A percentile compares a stretch with the other conserved stretches of the same genome.
Conservation (phyloP, 2,113 vertebrate species). For the Gila orcuttii region DNA sequence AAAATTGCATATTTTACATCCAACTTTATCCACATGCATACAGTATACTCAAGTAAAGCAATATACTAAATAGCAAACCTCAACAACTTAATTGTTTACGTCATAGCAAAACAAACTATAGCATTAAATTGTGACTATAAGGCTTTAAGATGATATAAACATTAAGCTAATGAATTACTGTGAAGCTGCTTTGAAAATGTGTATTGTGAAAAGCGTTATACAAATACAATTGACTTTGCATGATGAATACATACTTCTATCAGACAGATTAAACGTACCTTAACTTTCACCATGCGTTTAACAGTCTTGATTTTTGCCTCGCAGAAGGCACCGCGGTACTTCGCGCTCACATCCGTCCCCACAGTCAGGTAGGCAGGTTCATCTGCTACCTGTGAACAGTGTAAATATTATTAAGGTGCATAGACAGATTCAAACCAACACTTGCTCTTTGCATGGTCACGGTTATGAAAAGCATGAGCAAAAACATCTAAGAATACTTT, state of each 20-base stretch:
- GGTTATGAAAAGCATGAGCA: not conserved
- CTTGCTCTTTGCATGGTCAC: not conserved
- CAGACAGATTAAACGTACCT: constrained; percentile 76
- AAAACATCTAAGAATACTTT: not conserved
- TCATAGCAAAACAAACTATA: not conserved
- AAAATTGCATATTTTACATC: not conserved
- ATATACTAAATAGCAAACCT: not conserved
- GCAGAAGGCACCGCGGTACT: constrained; percentile 98
- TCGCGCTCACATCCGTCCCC: constrained; percentile 98
- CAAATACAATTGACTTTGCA: not conserved
- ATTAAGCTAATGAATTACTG: not conserved
- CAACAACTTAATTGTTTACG: not conserved
- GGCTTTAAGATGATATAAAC: not conserved
- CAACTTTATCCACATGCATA: not conserved
- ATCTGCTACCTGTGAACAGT: constrained; percentile 85
- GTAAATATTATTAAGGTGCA: constrained; percentile 23
- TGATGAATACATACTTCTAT: not conserved
- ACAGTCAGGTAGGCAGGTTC: constrained; percentile 99
- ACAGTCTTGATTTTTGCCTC: constrained; percentile 99
- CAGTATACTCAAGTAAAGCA: not conserved
- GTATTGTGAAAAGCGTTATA: not conserved
- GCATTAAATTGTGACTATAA: not conserved
- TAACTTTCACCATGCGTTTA: constrained; percentile 97
- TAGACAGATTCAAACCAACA: not conserved
- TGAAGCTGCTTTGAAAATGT: not conserved